phyloP scores from a whole-genome alignment of 2,797 vertebrate genomes.

The Ataeniobius toweri region DNA sequence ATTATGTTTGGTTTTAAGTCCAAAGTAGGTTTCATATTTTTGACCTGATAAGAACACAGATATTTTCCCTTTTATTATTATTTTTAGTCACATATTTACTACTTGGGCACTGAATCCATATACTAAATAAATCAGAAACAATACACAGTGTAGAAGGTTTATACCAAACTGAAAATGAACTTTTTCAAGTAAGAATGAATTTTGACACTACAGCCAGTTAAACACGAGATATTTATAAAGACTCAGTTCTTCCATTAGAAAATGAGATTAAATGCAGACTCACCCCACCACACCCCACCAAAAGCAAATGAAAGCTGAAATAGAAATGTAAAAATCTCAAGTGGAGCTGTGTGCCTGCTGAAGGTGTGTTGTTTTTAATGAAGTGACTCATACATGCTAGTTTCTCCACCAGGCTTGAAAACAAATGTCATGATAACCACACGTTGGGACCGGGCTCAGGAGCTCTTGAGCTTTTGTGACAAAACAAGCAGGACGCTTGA shows the following conservation, averaged over 20 bases:
- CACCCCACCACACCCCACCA: conserved; percentile 11
- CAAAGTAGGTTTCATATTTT: neutral
- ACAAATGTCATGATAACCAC: conserved; percentile 64
- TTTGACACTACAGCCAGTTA: conserved; percentile 6
- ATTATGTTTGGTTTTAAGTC: neutral
- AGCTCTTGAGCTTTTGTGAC: conserved; percentile 60
- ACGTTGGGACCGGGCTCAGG: conserved; percentile 28
- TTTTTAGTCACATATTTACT: neutral
- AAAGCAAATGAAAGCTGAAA: conserved; percentile 37
- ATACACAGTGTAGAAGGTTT: neutral
- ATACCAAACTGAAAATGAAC: neutral
- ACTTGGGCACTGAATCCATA: neutral
- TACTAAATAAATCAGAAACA: neutral
- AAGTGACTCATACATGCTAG: conserved; percentile 42
- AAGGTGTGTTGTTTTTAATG: conserved; percentile 43
- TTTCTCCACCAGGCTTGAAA: conserved; percentile 52
- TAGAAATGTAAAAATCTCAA: conserved; percentile 43
- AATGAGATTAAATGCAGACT: conserved; percentile 47
- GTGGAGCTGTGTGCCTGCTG: conserved; percentile 25
- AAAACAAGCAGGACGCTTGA: conserved; percentile 66
- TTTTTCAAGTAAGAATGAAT: conserved; percentile 5
- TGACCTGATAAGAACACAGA: neutral
- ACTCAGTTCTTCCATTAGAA: conserved; percentile 39
- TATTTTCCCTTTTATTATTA: neutral
- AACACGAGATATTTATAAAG: conserved; percentile 24